Base-by-base conservation (phyloP, 2,113 vertebrate genomes). In the Phylloscopus trochiloides region DNA sequence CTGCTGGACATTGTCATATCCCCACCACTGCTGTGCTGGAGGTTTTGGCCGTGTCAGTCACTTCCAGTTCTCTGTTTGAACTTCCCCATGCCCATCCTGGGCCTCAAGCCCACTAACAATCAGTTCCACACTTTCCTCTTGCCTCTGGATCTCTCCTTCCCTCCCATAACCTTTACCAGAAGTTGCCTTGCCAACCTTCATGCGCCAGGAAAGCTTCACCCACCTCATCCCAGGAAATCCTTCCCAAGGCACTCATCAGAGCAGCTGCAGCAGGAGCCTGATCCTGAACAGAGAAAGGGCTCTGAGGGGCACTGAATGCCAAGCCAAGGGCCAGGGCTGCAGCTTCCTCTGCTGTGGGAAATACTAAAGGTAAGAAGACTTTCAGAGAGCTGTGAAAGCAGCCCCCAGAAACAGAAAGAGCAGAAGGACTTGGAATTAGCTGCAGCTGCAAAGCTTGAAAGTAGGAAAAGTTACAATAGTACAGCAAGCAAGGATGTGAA, bases 181-280 rank as follows among this genome's bases (percentile, higher is more conserved):
- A 61, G 61, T 2, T 76, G 31, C 34, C 48, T 71, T 31, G 38
- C 28, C 47, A 73, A 26, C 52, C n/a, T 75, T 19, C 17, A 12
- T 5, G 28, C 36, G 18, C 31, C 40, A 66, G 3, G 21, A 50
- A 50, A 68, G 40, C 32, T 18, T 59, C 55, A 31, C 42, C 24
- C 14, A 25, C 11, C 12, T 19, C 7, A 36, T 7, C 42, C 36
- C 57, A 12, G 9, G 29, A 40, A 40, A 8, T 12, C 3, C 16
- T 25, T 26, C 50, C 42, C 1, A 0, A 9, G 36, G 47, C 40
- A 55, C 22, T 28, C 0, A 0, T 20, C 25, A 62, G 47, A 57
- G 25, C 78, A n/a, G 47, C 47, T 62, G 73, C 48, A 55, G 51
- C 4, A 2, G 48, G 14, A 63, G 36, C 59, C 43, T 19, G 26